Evolutionary conservation across 2,113 vertebrate species (phyloP).

Genomic region (Galemys pyrenaicus): DNA sequence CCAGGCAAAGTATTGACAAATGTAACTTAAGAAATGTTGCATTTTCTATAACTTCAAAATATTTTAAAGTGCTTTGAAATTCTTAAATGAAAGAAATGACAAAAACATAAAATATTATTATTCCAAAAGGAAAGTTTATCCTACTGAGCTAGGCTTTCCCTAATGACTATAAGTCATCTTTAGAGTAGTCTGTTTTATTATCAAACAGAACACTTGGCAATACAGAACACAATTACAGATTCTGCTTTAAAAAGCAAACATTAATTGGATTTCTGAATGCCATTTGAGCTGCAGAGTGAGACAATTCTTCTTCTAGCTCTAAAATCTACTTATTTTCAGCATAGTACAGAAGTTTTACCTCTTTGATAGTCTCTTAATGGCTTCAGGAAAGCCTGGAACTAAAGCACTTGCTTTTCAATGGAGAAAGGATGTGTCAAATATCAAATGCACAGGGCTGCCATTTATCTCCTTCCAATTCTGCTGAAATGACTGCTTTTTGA

Average conservation of each 20-base stretch:
- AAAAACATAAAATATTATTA: slow-evolving; percentile 48
- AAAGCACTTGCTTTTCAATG: background rate
- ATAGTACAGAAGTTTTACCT: background rate
- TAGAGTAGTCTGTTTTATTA: slow-evolving; percentile 35
- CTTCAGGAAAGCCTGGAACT: slow-evolving; percentile 24
- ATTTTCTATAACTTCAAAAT: slow-evolving; percentile 26
- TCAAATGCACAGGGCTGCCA: background rate
- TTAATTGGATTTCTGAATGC: slow-evolving; percentile 56
- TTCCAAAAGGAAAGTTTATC: slow-evolving; percentile 63
- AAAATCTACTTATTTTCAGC: background rate
- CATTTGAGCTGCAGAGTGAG: slow-evolving; percentile 30
- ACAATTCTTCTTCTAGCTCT: background rate
- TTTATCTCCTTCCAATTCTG: background rate
- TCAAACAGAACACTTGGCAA: slow-evolving; percentile 4
- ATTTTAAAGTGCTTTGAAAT: slow-evolving; percentile 66
- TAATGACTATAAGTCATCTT: slow-evolving; percentile 8
- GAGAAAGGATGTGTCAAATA: background rate
- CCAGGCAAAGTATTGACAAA: slow-evolving; percentile 46
- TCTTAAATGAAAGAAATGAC: slow-evolving; percentile 58
- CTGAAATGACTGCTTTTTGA: background rate
- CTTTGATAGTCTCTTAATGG: slow-evolving; percentile 16
- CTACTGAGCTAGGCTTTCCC: slow-evolving; percentile 1
- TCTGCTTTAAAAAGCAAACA: slow-evolving; percentile 47
- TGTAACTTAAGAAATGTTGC: slow-evolving; percentile 9
- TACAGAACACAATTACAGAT: slow-evolving; percentile 53